Evolutionary conservation across 2,113 vertebrate genomes (phyloP).

Genomic region (Chaetodon auriga): DNA sequence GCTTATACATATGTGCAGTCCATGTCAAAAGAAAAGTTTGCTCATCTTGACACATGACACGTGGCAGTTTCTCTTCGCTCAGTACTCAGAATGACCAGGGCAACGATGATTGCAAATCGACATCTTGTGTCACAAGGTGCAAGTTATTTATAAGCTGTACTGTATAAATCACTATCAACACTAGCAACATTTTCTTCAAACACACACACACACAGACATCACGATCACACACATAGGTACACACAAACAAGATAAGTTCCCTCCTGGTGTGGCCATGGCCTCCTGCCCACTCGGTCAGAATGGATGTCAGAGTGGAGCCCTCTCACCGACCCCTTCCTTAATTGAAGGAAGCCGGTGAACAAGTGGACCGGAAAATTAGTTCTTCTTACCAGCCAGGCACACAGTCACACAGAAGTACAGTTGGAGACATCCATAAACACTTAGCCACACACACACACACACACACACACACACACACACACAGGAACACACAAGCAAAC

Average conservation of each 20-base stretch:
- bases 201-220: neutral
- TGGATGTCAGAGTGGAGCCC: constrained; percentile 64
- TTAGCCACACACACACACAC: constrained; percentile 17
- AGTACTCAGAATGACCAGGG: neutral
- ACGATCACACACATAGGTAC: neutral
- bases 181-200: too few relatives aligned
- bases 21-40: neutral
- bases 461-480: constrained; percentile 20
- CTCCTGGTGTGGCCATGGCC: constrained; percentile 2
- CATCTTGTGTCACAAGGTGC: neutral
- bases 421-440: constrained; percentile 49
- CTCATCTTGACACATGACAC: neutral
- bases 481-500: constrained; percentile 14
- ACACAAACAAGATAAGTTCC: constrained; percentile 48
- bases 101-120: neutral
- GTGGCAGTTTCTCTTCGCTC: neutral
- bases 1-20: neutral
- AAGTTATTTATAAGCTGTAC: neutral
- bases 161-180: constrained; percentile 2
- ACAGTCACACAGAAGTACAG: constrained; percentile 47
- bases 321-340: constrained; percentile 67
- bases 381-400: constrained; percentile 58
- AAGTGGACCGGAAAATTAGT: constrained; percentile 77
- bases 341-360: constrained; percentile 75
- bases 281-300: constrained; percentile 54